These are phyloP conservation scores for Tyria jacobaeae DNA, from an alignment of 2,888 invertebrate genomes.

Conservation along the genomic window DNA sequence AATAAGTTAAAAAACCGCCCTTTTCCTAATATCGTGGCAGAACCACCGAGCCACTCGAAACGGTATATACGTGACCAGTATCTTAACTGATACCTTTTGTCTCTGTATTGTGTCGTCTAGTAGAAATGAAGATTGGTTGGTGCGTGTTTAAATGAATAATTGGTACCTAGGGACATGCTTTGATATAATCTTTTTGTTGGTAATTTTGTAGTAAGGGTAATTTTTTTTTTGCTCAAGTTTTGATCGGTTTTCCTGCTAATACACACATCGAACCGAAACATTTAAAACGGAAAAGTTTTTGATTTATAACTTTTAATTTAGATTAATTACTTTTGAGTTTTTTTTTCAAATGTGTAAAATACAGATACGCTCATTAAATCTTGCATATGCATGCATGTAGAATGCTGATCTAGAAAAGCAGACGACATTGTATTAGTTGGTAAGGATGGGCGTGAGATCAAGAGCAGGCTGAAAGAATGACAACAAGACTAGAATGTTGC, in stretches of 20 bases:
- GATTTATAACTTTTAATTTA: no score
- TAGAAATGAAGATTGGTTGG: slow-evolving; percentile 16
- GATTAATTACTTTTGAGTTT: no score
- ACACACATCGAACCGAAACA: background rate
- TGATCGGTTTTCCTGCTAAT: background rate
- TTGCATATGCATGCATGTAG: no score
- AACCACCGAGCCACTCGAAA: slow-evolving; percentile 72
- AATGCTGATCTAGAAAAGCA: no score
- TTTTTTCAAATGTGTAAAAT: no score
- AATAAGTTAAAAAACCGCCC: slow-evolving; percentile 74
- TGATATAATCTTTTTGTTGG: slow-evolving; percentile 1
- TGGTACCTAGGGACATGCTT: background rate
- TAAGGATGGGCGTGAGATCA: no score
- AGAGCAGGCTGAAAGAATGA: no score
- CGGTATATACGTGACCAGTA: slow-evolving; percentile 74
- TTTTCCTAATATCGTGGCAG: slow-evolving; percentile 74
- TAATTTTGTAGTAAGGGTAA: background rate
- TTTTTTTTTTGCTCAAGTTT: background rate
- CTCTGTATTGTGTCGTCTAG: slow-evolving; percentile 15
- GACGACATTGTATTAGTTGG: no score
- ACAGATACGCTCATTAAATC: no score
- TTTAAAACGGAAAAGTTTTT: no score
- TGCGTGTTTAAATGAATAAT: slow-evolving; percentile 19
- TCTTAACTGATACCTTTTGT: slow-evolving; percentile 65
- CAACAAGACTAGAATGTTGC: no score